These are phyloP conservation scores for Megaleporinus macrocephalus DNA, from an alignment of 2,113 vertebrate species.

Conservation along the genomic window DNA sequence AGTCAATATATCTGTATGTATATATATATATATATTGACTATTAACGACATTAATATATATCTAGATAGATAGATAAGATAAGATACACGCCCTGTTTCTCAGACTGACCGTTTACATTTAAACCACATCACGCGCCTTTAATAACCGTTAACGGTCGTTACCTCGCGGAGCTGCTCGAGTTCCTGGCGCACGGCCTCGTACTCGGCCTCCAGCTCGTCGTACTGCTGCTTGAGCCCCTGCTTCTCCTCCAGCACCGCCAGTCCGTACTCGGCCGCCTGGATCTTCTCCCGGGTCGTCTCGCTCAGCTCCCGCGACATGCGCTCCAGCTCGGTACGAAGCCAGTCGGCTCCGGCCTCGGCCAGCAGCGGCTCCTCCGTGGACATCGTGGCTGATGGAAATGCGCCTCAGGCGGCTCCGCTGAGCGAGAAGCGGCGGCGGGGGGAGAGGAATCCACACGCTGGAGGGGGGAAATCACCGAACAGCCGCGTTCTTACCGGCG, in stretches of 20 bases:
- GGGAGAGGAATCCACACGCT: background rate
- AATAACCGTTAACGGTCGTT: slow-evolving; percentile 1
- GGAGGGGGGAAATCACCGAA: background rate
- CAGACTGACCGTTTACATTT: too few species aligned
- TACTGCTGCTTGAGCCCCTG: slow-evolving; percentile 93
- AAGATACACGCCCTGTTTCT: too few species aligned
- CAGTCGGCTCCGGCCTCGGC: slow-evolving; percentile 88
- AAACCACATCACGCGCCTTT: background rate
- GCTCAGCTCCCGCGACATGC: slow-evolving; percentile 88
- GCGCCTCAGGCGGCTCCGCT: background rate
- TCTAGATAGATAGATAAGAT: too few species aligned
- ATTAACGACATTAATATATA: too few species aligned
- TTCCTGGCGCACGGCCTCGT: slow-evolving; percentile 88
- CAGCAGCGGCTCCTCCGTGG: slow-evolving; percentile 78
- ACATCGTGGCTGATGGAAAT: slow-evolving; percentile 15
- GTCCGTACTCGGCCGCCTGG: slow-evolving; percentile 95
- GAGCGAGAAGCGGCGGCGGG: background rate
- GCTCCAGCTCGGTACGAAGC: slow-evolving; percentile 86
- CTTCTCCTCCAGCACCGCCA: slow-evolving; percentile 97
- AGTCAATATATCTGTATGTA: too few species aligned
- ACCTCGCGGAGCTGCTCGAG: slow-evolving; percentile 92
- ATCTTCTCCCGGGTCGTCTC: slow-evolving; percentile 96
- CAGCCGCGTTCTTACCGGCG: slow-evolving; percentile 15
- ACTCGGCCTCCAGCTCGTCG: slow-evolving; percentile 92
- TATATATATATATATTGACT: too few species aligned